A percentile compares a stretch with the other conserved stretches of the same genome.
These are phyloP conservation scores for Brachypteracias leptosomus DNA, from an alignment of 2,113 vertebrate genomes.

Conservation along the genomic window DNA sequence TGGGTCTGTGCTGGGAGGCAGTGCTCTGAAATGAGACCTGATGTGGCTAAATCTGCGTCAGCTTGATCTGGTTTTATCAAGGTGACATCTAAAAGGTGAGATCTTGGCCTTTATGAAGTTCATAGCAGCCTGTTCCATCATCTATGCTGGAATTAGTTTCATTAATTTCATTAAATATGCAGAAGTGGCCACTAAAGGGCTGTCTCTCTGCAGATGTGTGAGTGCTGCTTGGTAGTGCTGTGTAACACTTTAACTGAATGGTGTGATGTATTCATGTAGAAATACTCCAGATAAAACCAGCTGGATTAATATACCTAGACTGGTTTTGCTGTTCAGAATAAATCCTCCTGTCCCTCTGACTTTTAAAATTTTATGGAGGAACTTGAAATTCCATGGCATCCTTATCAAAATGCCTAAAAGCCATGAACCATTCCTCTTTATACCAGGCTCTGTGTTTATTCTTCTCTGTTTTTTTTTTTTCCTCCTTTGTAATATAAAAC, in stretches of 20 bases:
- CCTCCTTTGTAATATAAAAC: not conserved
- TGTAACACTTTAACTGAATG: not conserved
- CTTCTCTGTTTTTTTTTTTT: not conserved
- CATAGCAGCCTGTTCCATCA: fast-evolving
- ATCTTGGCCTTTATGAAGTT: not conserved
- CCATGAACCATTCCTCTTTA: not conserved
- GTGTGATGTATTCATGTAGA: not conserved
- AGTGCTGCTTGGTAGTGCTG: not conserved
- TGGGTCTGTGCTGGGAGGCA: not conserved
- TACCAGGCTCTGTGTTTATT: not conserved
- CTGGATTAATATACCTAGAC: not conserved
- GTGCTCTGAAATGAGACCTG: not conserved
- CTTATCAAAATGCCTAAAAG: slow-evolving; percentile 4
- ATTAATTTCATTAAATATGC: not conserved
- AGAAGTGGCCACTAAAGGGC: not conserved
- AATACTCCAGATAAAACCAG: not conserved
- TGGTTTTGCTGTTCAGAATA: not conserved
- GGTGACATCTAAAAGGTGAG: not conserved
- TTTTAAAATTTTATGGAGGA: not conserved
- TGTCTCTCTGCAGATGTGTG: not conserved
- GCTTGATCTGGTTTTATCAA: not conserved
- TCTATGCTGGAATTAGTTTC: not conserved
- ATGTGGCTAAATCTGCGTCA: not conserved
- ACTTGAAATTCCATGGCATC: slow-evolving; percentile 3
- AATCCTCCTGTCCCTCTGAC: not conserved